Evolutionary conservation across 2,888 invertebrate species (phyloP), one percentile per base, ranked within the genome.

Genomic region (Gibbula magus): DNA sequence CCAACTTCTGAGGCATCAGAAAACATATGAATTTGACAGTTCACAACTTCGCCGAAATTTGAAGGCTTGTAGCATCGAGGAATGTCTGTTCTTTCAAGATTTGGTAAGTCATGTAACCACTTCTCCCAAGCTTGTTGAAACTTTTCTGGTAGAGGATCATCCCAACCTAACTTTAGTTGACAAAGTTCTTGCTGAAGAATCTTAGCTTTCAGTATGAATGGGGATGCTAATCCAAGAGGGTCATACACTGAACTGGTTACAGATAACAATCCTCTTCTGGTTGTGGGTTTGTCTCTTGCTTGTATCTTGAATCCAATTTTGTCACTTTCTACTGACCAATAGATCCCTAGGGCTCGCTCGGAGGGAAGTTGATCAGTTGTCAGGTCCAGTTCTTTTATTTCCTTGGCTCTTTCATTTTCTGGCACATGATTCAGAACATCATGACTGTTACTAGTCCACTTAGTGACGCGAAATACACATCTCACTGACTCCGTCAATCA

Each of bases 361-460:
- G 35, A 20, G 16, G 22, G 76, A 20, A 54, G 35, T 16, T 74
- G 73, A 54, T 22, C 61, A n/a, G 25, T 22, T 22, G 53, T 29
- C 13, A 77, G 10, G 29, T 74, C 56, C 32, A 70, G 35, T 7
- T 76, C 13, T 25, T 79, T 56, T 2, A 79, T 16, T 25, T 35
- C 73, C 16, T 67, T 32, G 18, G 75, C 81, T 29, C 77, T 52
- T 16, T 80, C 77, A 32, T 22, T 32, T 4, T 73, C 45, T 56
- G 78, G 74, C 7, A 80, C 61, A 5, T 70, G 20, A 39, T 73
- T 25, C 4, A 80, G 10, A n/a, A 76, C 80, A 29, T 45, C 29
- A 22, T 25, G 29, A 18, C 32, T 29, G 70, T 83, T 83, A 35
- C 67, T 79, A 4, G 53, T 29, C 79, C 79, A 81, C 53, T 78